These are phyloP conservation scores for Diuraphis noxia DNA, from an alignment of 1,140 invertebrate species.

Conservation along the genomic window DNA sequence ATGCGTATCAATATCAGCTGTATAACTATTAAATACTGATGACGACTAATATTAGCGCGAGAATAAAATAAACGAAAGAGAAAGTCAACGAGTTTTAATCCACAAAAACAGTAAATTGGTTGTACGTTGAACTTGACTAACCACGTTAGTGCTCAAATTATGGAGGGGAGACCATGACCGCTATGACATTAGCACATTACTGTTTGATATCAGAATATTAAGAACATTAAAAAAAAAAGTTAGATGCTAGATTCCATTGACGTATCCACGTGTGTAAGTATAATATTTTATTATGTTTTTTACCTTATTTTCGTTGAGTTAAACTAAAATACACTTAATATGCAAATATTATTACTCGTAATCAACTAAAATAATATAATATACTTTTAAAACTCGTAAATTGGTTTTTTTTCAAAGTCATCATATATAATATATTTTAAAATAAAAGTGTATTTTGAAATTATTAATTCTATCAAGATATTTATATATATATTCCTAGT, in stretches of 20 bases:
- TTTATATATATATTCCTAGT: not conserved
- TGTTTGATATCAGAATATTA: not conserved
- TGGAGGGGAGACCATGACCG: not conserved
- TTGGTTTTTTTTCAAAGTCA: not conserved
- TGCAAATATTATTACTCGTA: not conserved
- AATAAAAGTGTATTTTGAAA: not conserved
- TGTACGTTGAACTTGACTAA: constrained; percentile 42
- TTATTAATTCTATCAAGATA: not conserved
- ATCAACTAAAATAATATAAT: not conserved
- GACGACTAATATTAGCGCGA: constrained; percentile 7
- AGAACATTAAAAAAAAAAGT: not conserved
- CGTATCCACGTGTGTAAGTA: not conserved
- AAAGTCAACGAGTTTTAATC: constrained; percentile 40
- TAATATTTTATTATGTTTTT: not conserved
- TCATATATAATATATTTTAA: not conserved
- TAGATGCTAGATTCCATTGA: not conserved
- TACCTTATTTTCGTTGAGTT: not conserved
- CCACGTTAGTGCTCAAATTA: no score
- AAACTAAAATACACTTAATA: not conserved
- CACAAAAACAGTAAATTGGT: constrained; percentile 8
- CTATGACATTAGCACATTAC: not conserved
- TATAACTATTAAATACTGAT: not conserved
- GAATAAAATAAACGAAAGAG: constrained; percentile 35
- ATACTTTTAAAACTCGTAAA: not conserved
- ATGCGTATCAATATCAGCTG: not conserved